A percentile compares a stretch with the other conserved stretches of the same genome.
Conservation (phyloP, 2,113 vertebrate genomes). For the Nyctibius bracteatus region DNA sequence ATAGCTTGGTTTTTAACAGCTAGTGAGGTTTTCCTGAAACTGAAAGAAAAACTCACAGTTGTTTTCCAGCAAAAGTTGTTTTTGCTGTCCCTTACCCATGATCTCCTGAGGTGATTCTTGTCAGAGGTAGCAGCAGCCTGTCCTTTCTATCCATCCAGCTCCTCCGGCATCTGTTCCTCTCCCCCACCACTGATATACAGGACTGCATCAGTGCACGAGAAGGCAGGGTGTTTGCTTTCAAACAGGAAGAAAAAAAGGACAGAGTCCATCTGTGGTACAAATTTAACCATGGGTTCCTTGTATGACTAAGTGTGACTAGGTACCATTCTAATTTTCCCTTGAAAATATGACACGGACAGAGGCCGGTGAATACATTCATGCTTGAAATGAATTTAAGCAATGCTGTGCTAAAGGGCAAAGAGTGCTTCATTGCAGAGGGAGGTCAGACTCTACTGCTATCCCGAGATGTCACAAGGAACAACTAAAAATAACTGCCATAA, state of each 20-base stretch:
- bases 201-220: neutral
- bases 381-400: constrained; percentile 24
- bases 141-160: neutral
- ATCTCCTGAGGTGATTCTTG: neutral
- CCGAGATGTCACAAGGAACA: neutral
- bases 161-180: constrained; percentile 16
- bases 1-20: neutral
- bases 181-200: neutral
- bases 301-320: neutral
- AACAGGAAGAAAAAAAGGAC: constrained; percentile 25
- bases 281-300: neutral
- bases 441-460: neutral
- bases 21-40: neutral
- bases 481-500: constrained; percentile 6
- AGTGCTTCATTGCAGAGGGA: neutral
- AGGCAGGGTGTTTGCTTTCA: constrained; percentile 48
- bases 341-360: neutral
- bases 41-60: neutral
- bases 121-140: neutral
- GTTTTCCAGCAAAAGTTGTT: neutral
- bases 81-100: neutral
- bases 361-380: neutral
- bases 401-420: neutral
- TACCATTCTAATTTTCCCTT: neutral
- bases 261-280: constrained; percentile 5